Evolutionary conservation across 2,113 vertebrate genomes (phyloP), one percentile per base, ranked within the genome.

Genomic region (Anarrhichthys ocellatus): DNA sequence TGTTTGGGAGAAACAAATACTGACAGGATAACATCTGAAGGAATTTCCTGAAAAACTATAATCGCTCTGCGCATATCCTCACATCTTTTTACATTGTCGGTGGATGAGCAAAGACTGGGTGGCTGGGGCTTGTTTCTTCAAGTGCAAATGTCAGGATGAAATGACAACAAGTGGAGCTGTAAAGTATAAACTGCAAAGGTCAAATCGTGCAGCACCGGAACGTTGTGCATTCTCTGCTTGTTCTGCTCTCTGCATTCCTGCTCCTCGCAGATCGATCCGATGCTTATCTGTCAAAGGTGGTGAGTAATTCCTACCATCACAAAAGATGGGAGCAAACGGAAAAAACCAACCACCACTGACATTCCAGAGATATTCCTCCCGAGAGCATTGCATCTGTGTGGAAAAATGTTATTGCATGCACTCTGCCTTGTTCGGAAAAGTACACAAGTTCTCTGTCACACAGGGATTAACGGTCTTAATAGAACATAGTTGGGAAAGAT

Each of bases 221-320:
- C 10, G 42, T 68, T 78, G 61, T 59, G 76, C 75, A 74, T 62
- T 80, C 59, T 34, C 70, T 72, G 65, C 75, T 82, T 63, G 27
- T 76, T 84, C 81, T 46, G 75, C 87, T 83, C 73, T 65, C 84
- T 46, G 76, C 94, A 94, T 94, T 94, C 92, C 91, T 92, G 76
- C 78, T 84, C 81, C 80, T 85, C 78, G 32, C 87, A 82, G 90
- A 95, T 94, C 85, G 88, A 93, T 94, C 88, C 46, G 76, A 92
- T 88, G 89, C 90, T 92, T 93, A 89, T 90, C 91, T 93, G 85
- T 91, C 87, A 93, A 52, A 89, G 89, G 89, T 91, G 92, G 77
- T 93, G 92, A 94, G 90, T 94, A 92, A 94, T 92, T 93, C 91
- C 81, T 88, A 89, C 92, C 93, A 93, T 93, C 91, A 91, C 91